Evolutionary conservation across 2,888 invertebrate genomes (phyloP), one percentile per base, ranked within the genome.

Genomic region (Ennomos quercinarius): DNA sequence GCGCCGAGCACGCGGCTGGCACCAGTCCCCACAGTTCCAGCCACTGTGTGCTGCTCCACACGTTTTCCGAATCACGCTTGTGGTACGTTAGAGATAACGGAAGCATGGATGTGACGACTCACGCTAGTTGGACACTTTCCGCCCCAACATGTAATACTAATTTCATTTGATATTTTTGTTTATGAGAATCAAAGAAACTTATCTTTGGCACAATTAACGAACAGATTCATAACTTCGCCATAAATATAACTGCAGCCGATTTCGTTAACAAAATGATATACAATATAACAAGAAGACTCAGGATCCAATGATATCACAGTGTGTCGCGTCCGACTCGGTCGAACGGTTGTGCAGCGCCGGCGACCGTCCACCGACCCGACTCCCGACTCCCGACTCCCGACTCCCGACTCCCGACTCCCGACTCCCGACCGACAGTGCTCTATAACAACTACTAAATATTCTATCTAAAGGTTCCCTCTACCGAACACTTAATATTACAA

Each of bases 271-370:
- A 46, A 46, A n/a, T 39, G 42, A n/a, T 36, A 41, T 36, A 46
- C 6, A 41, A 36, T 11, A 8, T 6, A 42, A 49, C 51, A 49
- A 63, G 57, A 74, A 72, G 70, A 72, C 67, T 61, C 57, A 67
- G 58, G 61, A 70, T 54, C 58, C 54, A 48, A 63, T 68, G 47
- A 66, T 69, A 72, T 73, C 74, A 74, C 75, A 74, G 73, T 68
- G 50, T 41, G 50, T 52, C 41, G 45, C 57, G 57, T 48, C 37
- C 59, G 46, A 56, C 41, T 44, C n/a, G 9, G 56, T 47, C 48
- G 57, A 48, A 62, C 46, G 55, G 11, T 48, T 39, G 63, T 58
- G 67, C 67, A 45, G 2, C 43, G 27, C 40, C 34, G 50, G 2
- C 43, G 27, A 40, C 34, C 47, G 27, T 35, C 35, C 43, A 8